Base-by-base conservation (phyloP, 92 coral and sea anemone genomes). In the Metridium senile region DNA sequence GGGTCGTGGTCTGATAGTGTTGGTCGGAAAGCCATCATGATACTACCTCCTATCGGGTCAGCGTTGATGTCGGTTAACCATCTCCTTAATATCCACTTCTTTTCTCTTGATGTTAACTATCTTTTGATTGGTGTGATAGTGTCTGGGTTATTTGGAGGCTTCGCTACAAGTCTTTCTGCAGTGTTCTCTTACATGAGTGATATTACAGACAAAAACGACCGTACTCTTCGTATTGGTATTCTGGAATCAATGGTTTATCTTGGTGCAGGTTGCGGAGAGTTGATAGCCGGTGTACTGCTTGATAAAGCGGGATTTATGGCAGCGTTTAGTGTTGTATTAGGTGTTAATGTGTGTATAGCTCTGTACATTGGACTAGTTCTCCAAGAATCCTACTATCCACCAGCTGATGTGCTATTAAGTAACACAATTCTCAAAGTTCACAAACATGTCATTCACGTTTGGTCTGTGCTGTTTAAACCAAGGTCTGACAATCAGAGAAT, bases 1-100 rank as follows among this genome's bases (percentile, higher is more conserved):
- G 98, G 98, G 19, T 91, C 98, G 4, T 94, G 97, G 98, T 94
- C 98, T 34, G 98, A 94, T 74, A 74, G 74, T 75, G 93, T 92
- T 47, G 98, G 98, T 6, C 86, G 98, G 32, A 90, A 90, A 65
- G 51, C 84, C 29, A 85, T 88, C 27, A 82, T 94, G 68, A 32
- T 85, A 61, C 66, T 94, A 22, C 97, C 98, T 20, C 87, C 84
- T 7, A 74, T 92, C 20, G 98, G 98, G 21, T 69, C 65, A 45
- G 81, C 75, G 19, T 59, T 92, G n/a, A 83, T 87, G 45, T 81
- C 89, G 51, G 61, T 94, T 27, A 92, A 79, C 49, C 61, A 74
- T 72, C 79, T 94, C 1, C 65, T 94, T 13, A 94, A 94, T 28
- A 90, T 81, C 57, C 81, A 82, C 66, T 94, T 86, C 66, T 75